A percentile compares a stretch with the other conserved stretches of the same genome.
Evolutionary conservation across 2,888 invertebrate species (phyloP).

Genomic region (Cryptus armator): DNA sequence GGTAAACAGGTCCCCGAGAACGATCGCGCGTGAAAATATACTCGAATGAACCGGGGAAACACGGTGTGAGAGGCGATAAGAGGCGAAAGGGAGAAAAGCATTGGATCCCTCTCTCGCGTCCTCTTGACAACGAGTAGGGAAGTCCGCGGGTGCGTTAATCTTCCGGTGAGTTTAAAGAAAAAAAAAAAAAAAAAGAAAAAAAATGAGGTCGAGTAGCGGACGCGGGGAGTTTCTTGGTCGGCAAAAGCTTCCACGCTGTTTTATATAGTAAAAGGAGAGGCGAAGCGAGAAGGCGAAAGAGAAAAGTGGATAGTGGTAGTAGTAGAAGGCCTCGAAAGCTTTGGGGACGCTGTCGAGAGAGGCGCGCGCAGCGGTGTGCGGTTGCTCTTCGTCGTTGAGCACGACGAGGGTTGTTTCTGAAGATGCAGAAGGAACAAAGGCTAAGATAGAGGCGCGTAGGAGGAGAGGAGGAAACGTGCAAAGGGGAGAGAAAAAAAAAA

Average conservation of each 20-base stretch:
- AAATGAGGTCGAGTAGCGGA: conserved; percentile 74
- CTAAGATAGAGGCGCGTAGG: not conserved
- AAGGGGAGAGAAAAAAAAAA: not conserved
- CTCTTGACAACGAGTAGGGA: not conserved
- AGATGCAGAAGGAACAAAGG: conserved; percentile 57
- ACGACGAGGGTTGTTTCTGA: conserved; percentile 56
- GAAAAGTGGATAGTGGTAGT: not conserved
- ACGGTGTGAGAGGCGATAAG: conserved; percentile 55
- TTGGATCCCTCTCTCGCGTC: not conserved
- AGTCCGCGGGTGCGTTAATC: conserved; percentile 74
- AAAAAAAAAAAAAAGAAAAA: conserved; percentile 28
- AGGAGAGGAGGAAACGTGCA: conserved; percentile 17
- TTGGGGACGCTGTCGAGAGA: conserved; percentile 4
- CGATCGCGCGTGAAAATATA: conserved; percentile 64
- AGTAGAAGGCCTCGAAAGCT: not conserved
- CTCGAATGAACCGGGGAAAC: conserved; percentile 55
- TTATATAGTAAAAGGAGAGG: not conserved
- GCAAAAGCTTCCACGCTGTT: not conserved
- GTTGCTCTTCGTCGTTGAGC: conserved; percentile 15
- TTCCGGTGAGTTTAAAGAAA: conserved; percentile 66
- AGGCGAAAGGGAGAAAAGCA: conserved; percentile 36
- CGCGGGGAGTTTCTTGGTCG: conserved; percentile 29
- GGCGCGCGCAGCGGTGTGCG: conserved; percentile 2
- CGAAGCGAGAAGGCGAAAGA: not conserved
- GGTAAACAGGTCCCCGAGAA: conserved; percentile 29